phyloP scores from a whole-genome alignment of 2,113 vertebrate species.

The Sclerurus mexicanus region DNA sequence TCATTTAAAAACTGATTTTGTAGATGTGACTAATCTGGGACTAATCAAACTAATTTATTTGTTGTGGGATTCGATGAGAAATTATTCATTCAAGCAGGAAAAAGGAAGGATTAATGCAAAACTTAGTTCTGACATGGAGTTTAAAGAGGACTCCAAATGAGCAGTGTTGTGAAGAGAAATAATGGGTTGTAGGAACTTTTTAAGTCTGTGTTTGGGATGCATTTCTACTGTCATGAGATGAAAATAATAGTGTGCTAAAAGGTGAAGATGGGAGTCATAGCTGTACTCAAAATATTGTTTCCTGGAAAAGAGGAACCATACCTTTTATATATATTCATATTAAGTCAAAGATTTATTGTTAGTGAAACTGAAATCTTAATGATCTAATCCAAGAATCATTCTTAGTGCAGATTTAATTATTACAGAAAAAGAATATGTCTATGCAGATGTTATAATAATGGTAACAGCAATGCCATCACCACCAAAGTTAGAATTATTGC shows the following conservation, averaged over 20 bases:
- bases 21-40: not conserved
- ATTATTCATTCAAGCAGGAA: not conserved
- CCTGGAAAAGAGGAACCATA: not conserved
- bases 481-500: not conserved
- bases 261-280: not conserved
- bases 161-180: not conserved
- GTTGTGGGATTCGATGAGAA: not conserved
- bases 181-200: not conserved
- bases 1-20: slow-evolving; percentile 17
- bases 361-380: not conserved
- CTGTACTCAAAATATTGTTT: not conserved
- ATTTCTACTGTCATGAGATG: not conserved
- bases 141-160: not conserved
- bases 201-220: not conserved
- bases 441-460: not conserved
- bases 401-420: not conserved
- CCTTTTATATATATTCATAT: not conserved
- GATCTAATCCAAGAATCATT: not conserved
- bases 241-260: not conserved
- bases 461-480: not conserved
- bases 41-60: slow-evolving; percentile 49
- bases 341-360: not conserved
- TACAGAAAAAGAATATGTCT: not conserved
- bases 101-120: not conserved
- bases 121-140: not conserved